phyloP scores from a whole-genome alignment of 2,113 vertebrate species.

The Leptocoma aspasia region DNA sequence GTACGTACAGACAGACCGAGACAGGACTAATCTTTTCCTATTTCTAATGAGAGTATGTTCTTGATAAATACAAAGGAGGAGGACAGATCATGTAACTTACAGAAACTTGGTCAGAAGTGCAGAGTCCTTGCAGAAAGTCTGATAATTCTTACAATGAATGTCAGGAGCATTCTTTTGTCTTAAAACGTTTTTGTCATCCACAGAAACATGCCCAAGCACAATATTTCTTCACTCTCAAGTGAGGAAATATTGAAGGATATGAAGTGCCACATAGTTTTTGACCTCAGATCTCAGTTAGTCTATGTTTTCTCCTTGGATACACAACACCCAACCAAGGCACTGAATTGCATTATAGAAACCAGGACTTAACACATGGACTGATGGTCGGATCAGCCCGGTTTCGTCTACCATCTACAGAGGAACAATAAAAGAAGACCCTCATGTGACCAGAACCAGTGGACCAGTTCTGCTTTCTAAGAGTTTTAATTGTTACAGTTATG shows the following conservation, averaged over 20 bases:
- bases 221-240: neutral
- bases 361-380: neutral
- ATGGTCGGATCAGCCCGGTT: accelerated
- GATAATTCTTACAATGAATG: neutral
- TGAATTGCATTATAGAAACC: neutral
- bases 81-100: accelerated
- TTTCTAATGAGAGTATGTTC: neutral
- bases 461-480: neutral
- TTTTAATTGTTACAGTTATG: neutral
- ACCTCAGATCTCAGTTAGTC: neutral
- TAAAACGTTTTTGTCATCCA: neutral
- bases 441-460: neutral
- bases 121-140: neutral
- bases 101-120: neutral
- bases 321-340: neutral
- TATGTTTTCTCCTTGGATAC: neutral
- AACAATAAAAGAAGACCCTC: neutral
- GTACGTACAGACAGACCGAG: accelerated
- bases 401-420: neutral
- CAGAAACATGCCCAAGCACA: neutral
- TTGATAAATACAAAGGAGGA: neutral
- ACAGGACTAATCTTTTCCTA: neutral
- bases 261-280: accelerated
- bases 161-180: neutral
- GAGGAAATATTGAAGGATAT: neutral